A percentile compares a stretch with the other conserved stretches of the same genome.
Conservation (phyloP, 2,797 vertebrate species). For the Novumbra hubbsi region DNA sequence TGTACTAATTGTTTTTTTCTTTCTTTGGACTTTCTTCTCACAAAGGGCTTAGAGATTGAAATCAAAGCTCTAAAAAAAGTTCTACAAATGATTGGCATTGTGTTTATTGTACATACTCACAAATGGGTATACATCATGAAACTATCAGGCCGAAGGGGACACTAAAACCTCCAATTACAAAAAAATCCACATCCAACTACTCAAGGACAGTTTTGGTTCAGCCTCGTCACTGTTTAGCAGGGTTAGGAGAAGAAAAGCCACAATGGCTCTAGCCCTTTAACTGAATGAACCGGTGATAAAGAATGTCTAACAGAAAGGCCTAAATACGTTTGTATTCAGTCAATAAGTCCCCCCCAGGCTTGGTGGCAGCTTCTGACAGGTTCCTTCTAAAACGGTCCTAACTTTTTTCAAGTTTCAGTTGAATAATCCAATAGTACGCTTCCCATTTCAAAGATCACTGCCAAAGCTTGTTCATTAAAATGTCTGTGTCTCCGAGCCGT, state of each 20-base stretch:
- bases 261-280: constrained; percentile 18
- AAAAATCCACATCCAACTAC: not conserved
- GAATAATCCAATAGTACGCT: constrained; percentile 44
- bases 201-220: not conserved
- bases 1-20: no score
- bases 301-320: constrained; percentile 20
- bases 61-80: no score
- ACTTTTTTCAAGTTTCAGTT: constrained; percentile 35
- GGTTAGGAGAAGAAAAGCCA: constrained; percentile 10
- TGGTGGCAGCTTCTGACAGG: not conserved
- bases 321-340: not conserved
- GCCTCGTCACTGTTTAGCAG: not conserved
- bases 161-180: not conserved
- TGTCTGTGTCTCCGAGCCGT: constrained; percentile 22
- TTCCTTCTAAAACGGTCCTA: constrained; percentile 1
- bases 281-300: constrained; percentile 32
- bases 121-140: not conserved
- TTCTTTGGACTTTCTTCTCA: no score
- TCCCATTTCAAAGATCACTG: constrained; percentile 34
- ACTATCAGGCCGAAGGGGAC: not conserved
- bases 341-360: not conserved
- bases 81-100: no score
- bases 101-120: not conserved
- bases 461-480: constrained; percentile 43
- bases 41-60: no score